Base-by-base conservation (phyloP, 2,888 invertebrate species). In the Dolichopus griseipennis region DNA sequence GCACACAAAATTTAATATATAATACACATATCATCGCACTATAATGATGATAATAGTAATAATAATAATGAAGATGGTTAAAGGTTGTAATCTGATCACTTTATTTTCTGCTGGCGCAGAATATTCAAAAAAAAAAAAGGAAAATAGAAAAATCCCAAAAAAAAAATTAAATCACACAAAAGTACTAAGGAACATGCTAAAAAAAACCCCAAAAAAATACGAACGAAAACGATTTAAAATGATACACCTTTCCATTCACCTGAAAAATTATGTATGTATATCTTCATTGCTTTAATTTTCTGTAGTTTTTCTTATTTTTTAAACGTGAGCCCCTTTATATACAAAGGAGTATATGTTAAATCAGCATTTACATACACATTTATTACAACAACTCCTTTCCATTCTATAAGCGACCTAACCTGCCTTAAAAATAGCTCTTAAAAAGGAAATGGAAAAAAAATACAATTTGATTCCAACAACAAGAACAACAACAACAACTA, bases 51-150 rank as follows among this genome's bases (percentile, higher is more conserved):
- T 52, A 52, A 52, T n/a, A 52, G 18, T 52, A 52, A 52, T 52
- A 52, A 52, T 52, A 52, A 18, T n/a, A 52, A 6, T 52, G 15
- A 52, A 6, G 15, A 52, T 52, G 52, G 15, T 52, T 12, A 52
- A 52, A 52, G 52, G 52, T 52, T 52, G 18, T 52, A 52, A 52
- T 52, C 52, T 52, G 52, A 52, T 52, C 52, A 52, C 52, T 52
- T 52, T 52, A 52, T 52, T 52, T 52, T 52, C 6, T 52, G 15
- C 6, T 52, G 52, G 52, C 52, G 18, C 18, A 52, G 18, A 52
- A 52, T 18, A n/a, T 15, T 12, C 18, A 52, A 18, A 18, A 52
- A 18, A 27, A 52, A 52, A 52, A 52, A 52, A 52, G 2, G 15
- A 37, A 7, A 37, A 37, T n/a, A n/a, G n/a, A 37, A 37, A 37